Evolutionary conservation across 2,888 invertebrate genomes (phyloP).

Genomic region (Dasypogon diadema): DNA sequence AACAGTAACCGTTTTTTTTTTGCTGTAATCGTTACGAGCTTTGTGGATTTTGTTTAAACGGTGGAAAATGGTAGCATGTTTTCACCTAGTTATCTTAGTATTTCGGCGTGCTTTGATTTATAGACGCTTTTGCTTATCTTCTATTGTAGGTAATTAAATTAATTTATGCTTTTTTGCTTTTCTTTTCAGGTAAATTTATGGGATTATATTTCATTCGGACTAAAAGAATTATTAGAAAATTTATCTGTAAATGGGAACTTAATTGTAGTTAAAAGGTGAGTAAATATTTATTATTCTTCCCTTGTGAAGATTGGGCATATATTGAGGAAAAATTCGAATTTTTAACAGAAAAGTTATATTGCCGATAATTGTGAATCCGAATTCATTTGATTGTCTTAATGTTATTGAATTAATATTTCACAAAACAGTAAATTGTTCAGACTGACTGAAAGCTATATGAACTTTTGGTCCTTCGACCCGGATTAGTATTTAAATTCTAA

Average conservation of each 20-base stretch:
- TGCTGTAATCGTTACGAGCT: neutral
- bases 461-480: too few relatives aligned
- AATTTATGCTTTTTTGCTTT: conserved; percentile 38
- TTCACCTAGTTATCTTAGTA: conserved; percentile 34
- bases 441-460: too few relatives aligned
- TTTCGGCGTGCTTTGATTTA: conserved; percentile 44
- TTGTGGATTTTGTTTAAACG: conserved; percentile 42
- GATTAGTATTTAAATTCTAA: too few relatives aligned
- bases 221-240: neutral
- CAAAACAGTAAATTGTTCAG: too few relatives aligned
- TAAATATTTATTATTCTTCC: neutral
- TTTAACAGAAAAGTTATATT: too few relatives aligned
- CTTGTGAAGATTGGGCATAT: neutral
- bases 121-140: conserved; percentile 21
- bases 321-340: too few relatives aligned
- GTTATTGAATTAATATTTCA: too few relatives aligned
- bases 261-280: neutral
- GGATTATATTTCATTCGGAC: neutral
- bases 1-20: too few relatives aligned
- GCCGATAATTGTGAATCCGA: too few relatives aligned
- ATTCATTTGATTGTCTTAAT: too few relatives aligned
- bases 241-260: neutral
- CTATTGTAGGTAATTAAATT: conserved; percentile 36
- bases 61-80: conserved; percentile 47
- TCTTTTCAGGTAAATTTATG: conserved; percentile 49